Evolutionary conservation across 2,113 vertebrate species (phyloP), one percentile per base, ranked within the genome.

Genomic region (Tiliqua scincoides): DNA sequence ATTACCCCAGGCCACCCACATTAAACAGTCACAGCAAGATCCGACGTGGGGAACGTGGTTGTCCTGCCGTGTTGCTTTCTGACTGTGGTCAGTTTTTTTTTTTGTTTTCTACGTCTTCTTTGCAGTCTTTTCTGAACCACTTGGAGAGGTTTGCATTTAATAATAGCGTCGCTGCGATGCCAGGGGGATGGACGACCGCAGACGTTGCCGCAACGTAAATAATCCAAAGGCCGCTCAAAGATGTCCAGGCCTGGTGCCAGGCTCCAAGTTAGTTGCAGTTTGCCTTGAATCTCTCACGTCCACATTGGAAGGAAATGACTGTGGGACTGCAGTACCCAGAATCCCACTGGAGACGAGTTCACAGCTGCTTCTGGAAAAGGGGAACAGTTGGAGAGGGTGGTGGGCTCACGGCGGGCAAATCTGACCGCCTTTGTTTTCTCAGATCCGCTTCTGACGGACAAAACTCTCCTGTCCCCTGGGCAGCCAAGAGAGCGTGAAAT

Each of bases 401-500:
- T 21, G 79, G 67, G 3, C 65, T 70, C 72, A 77, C 74, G 76
- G 72, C 79, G 87, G 72, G 84, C 52, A 59, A 48, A 82, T 80
- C 79, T 75, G 87, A 37, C 48, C 2, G 25, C 79, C 88, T 87
- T 71, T 61, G 79, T 87, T 89, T 92, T 63, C 78, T 84, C 52
- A 1, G 10, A 52, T 65, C 40, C 30, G 30, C 3, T 84, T 80
- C 67, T 1, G 79, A 79, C 63, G 3, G 32, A 63, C 65, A 25
- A 35, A 70, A 48, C 59, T 61, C 20, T 82, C 14, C 23, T 25
- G 43, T 57, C 30, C 79, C n/a, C 3, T 32, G 48, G 5, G 59
- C n/a, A 27, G n/a, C 54, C 23, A 25, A 75, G 40, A 65, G 40
- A 54, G 57, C 20, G 32, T 25, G 12, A 35, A 73, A 89, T 78